These are phyloP conservation scores for Cephus cinctus DNA, from an alignment of 1,140 invertebrate genomes.

Conservation along the genomic window DNA sequence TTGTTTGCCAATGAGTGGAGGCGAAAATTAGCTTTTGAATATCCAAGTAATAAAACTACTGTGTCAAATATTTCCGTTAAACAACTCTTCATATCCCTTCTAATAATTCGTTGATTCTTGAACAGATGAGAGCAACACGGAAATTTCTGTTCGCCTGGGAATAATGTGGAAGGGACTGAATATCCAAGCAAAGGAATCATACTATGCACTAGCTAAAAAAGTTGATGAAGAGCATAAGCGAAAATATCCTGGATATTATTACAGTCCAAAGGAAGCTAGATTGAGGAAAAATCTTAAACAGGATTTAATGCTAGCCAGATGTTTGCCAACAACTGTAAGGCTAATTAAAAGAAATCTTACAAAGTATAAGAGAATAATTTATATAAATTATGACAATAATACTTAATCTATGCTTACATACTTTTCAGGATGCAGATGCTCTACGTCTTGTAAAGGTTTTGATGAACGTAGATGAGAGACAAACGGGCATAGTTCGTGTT, in stretches of 20 bases:
- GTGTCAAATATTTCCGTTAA: too few species aligned
- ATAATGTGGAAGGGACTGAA: slow-evolving; percentile 56
- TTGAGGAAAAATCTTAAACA: slow-evolving; percentile 40
- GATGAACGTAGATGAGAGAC: slow-evolving; percentile 65
- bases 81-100: too few species aligned
- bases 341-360: too few species aligned
- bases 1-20: slow-evolving; percentile 58
- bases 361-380: too few species aligned
- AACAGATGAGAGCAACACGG: slow-evolving; percentile 52
- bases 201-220: slow-evolving; percentile 49
- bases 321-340: slow-evolving; percentile 2
- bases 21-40: slow-evolving; percentile 46
- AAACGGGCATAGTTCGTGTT: slow-evolving; percentile 61
- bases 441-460: not conserved
- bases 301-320: slow-evolving; percentile 9
- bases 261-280: slow-evolving; percentile 51
- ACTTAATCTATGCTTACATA: too few species aligned
- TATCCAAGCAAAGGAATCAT: slow-evolving; percentile 47
- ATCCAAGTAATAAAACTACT: slow-evolving; percentile 40
- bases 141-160: slow-evolving; percentile 56
- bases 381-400: too few species aligned
- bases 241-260: slow-evolving; percentile 56
- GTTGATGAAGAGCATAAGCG: slow-evolving; percentile 53
- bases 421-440: not conserved
- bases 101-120: slow-evolving; percentile 18